Conservation (phyloP, 1,140 invertebrate genomes). For the Zaprionus ornatus region DNA sequence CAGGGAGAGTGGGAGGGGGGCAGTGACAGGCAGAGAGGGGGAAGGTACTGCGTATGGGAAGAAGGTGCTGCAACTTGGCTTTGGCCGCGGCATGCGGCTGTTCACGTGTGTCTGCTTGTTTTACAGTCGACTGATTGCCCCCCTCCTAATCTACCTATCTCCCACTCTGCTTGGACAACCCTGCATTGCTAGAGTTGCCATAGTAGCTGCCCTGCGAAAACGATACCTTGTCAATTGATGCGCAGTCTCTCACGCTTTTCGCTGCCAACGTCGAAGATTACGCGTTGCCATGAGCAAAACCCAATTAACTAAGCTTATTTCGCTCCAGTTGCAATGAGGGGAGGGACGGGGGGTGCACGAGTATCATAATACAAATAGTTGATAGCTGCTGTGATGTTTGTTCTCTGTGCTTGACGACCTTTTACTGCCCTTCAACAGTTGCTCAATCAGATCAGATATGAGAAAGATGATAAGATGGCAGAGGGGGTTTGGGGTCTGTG, state of each 20-base stretch:
- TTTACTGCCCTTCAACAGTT: conserved; percentile 45
- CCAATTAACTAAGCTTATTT: conserved; percentile 66
- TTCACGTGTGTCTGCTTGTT: conserved; percentile 71
- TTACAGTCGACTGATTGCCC: conserved; percentile 63
- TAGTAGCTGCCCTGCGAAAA: conserved; percentile 52
- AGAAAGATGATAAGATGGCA: neutral
- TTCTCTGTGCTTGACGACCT: conserved; percentile 20
- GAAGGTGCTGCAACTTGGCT: neutral
- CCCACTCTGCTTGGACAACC: conserved; percentile 8
- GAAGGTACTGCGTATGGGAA: neutral
- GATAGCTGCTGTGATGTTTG: conserved; percentile 4
- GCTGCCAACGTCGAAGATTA: conserved; percentile 52
- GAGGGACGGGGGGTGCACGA: neutral
- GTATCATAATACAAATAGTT: conserved; percentile 10
- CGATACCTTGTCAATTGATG: conserved; percentile 59
- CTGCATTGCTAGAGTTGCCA: conserved; percentile 47
- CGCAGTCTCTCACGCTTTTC: conserved; percentile 65
- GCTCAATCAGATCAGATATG: neutral
- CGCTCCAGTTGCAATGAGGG: conserved; percentile 53
- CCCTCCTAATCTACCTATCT: neutral
- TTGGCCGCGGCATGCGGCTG: conserved; percentile 41
- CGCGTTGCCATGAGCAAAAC: conserved; percentile 50
- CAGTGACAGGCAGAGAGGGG: neutral
- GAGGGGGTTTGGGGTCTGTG: neutral
- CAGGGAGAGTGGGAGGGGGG: neutral